Evolutionary conservation across 2,888 invertebrate genomes (phyloP), one percentile per base, ranked within the genome.

Genomic region (Plagodis dolabraria): DNA sequence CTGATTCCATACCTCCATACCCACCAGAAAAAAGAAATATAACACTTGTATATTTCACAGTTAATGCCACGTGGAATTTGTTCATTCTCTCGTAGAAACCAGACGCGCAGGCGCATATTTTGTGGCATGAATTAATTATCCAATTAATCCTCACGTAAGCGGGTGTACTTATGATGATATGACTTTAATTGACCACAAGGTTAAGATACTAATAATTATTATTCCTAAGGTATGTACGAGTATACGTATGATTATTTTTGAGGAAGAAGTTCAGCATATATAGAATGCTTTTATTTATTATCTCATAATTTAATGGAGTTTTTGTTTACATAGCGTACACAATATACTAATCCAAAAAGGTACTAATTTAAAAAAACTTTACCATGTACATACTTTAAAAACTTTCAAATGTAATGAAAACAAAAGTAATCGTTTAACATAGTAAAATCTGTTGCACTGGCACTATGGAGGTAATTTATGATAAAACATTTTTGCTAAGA

Each of bases 61-160:
- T 77, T 79, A 82, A 77, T 76, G 71, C 78, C 78, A 82, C 83
- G 73, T 78, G 82, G 79, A 80, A 83, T 79, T 70, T 66, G 75
- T 79, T 74, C 48, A 70, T 71, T 66, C 66, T 74, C 80, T 77
- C 74, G 74, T 74, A 75, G 84, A 82, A 83, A 79, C 76, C 69
- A 61, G 75, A 79, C 67, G 71, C 75, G 53, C 67, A 57, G 64
- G 47, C 55, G 63, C 62, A 43, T 33, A 33, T 22, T 65, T 64
- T 59, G 67, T 63, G 52, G 63, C 64, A 65, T 69, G 62, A 64
- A 71, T 66, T 63, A 67, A 67, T 68, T 67, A 70, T 65, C 69
- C 66, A 63, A 69, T 69, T 67, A 64, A 66, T 65, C 65, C 56
- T 50, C 58, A 46, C 40, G 59, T 47, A 35, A 61, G 56, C 52